Base-by-base conservation (phyloP, 2,797 vertebrate genomes). In the Knipowitschia caucasica region DNA sequence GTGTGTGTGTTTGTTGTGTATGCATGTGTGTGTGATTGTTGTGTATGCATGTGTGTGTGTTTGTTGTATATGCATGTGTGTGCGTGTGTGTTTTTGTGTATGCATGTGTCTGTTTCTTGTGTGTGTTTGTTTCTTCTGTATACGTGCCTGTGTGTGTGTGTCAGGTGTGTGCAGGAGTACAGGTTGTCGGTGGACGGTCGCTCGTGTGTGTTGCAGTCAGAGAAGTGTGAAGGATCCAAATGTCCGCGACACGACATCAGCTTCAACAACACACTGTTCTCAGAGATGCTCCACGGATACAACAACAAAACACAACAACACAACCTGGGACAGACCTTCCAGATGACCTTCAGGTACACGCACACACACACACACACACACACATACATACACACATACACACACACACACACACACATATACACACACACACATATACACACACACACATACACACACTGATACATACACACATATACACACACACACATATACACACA, bases 321-420 rank as follows among this genome's bases (percentile, higher is more conserved):
- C 84, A 96, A 95, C 87, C 91, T 96, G 80, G 95, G 95, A 25
- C 94, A 95, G 81, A 94, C 98, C 72, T 98, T 99, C 88, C 95
- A 96, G 83, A 98, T 99, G 96, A 97, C 93, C 20, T 99, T 99
- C 88, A 89, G 97, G 97, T 99, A 92, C n/a, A n/a, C n/a, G n/a
- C n/a, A 84, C 52, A 68, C 56, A 21, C 44, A 26, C 38, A 27
- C 63, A 73, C 44, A 35, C 55, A 64, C 43, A 21, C 51, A 39
- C 44, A 7, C 5, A 2, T 30, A 15, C 27, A 31, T 2, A 9
- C 8, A 9, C 7, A 30, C n/a, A n/a, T n/a, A n/a, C n/a, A n/a
- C n/a, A n/a, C n/a, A n/a, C n/a, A n/a, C n/a, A n/a, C n/a, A n/a
- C n/a, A n/a, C n/a, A n/a, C n/a, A n/a, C n/a, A n/a, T n/a, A n/a